phyloP scores from a whole-genome alignment of 2,797 vertebrate genomes.

The Emys orbicularis region DNA sequence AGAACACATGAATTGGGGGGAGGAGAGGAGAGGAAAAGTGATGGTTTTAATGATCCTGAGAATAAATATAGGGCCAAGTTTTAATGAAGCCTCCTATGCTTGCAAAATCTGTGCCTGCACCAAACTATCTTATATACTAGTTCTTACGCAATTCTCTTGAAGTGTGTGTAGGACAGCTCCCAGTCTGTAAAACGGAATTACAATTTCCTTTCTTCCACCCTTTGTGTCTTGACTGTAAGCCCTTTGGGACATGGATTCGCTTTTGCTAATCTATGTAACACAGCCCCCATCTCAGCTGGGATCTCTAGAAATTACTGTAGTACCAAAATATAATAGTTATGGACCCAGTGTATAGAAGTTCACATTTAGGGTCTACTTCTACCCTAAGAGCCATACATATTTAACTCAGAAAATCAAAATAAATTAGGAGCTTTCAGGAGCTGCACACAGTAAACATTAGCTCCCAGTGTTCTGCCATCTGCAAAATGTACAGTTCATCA shows the following conservation, averaged over 20 bases:
- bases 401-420: neutral
- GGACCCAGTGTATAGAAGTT: neutral
- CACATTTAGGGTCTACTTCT: constrained; percentile 15
- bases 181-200: neutral
- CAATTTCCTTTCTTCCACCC: neutral
- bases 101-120: neutral
- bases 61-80: fast-evolving
- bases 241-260: neutral
- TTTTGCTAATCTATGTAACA: neutral
- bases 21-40: neutral
- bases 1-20: neutral
- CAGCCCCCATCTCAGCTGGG: neutral
- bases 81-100: neutral
- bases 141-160: neutral
- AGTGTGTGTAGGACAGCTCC: neutral
- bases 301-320: neutral
- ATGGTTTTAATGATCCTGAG: fast-evolving
- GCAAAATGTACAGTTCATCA: neutral
- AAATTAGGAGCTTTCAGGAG: constrained; percentile 20
- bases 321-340: neutral
- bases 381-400: neutral
- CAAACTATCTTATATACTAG: neutral
- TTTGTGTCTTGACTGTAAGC: neutral
- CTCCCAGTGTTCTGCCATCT: neutral
- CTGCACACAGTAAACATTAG: neutral